Evolutionary conservation across 2,113 vertebrate genomes (phyloP).

Genomic region (Gobius niger): DNA sequence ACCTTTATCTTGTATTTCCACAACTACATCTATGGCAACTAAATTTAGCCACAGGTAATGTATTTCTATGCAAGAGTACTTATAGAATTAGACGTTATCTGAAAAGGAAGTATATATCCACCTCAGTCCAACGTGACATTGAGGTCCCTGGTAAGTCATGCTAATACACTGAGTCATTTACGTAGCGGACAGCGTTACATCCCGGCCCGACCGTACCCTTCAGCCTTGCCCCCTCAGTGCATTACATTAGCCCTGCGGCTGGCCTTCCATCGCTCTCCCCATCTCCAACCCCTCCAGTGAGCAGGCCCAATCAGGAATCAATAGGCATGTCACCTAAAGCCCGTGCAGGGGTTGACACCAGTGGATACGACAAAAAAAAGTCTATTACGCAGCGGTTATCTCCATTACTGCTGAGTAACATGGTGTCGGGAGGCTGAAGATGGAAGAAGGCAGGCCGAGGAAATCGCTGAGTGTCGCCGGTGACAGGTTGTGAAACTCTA

Average conservation of each 20-base stretch:
- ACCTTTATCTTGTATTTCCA: no score
- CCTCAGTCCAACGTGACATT: background rate
- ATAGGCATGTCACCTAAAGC: slow-evolving; percentile 63
- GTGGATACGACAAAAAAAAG: slow-evolving; percentile 61
- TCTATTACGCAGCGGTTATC: slow-evolving; percentile 69
- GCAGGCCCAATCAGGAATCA: slow-evolving; percentile 63
- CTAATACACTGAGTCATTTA: slow-evolving; percentile 68
- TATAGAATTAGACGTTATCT: background rate
- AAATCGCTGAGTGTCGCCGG: slow-evolving; percentile 28
- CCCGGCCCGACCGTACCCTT: slow-evolving; percentile 29
- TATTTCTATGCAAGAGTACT: no score
- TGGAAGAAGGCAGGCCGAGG: slow-evolving; percentile 43
- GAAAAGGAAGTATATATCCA: background rate
- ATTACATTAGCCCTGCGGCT: slow-evolving; percentile 45
- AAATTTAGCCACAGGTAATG: no score
- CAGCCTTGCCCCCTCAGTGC: slow-evolving; percentile 33
- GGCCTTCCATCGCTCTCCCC: slow-evolving; percentile 33
- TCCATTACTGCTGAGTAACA: slow-evolving; percentile 58
- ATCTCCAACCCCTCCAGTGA: slow-evolving; percentile 37
- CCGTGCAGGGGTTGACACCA: slow-evolving; percentile 53
- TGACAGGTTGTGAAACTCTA: slow-evolving; percentile 58
- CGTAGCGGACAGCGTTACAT: slow-evolving; percentile 36
- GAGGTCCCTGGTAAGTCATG: slow-evolving; percentile 61
- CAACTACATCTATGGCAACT: no score
- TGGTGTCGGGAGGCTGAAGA: slow-evolving; percentile 30